A percentile compares a stretch with the other conserved stretches of the same genome.
phyloP scores from a whole-genome alignment of 2,888 invertebrate genomes.

The Drosophila tanythrix region DNA sequence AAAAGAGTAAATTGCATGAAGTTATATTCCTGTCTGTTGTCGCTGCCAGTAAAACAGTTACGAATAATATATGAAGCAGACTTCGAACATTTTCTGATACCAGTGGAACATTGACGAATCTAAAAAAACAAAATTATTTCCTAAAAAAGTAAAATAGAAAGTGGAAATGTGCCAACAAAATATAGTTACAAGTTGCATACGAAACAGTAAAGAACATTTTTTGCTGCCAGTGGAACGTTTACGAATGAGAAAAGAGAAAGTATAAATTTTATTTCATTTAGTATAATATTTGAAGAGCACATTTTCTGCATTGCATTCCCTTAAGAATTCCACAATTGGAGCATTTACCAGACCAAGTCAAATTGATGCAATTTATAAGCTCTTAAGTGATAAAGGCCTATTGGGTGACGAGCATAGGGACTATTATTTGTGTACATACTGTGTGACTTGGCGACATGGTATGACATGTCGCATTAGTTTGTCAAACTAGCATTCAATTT shows the following conservation, averaged over 20 bases:
- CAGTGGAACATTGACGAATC: background rate
- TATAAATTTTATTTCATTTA: too few species aligned
- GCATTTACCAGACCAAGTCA: background rate
- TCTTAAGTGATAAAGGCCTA: background rate
- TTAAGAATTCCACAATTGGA: background rate
- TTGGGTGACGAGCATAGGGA: background rate
- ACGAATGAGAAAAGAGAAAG: background rate
- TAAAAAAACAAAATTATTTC: background rate
- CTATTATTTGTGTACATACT: constrained; percentile 14
- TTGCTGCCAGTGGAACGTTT: background rate
- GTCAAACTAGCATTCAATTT: constrained; percentile 56
- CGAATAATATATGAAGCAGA: background rate
- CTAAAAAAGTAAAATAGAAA: background rate
- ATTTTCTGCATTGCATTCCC: background rate
- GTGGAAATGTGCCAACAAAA: too few species aligned
- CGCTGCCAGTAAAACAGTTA: background rate
- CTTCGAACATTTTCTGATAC: background rate
- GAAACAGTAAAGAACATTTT: background rate
- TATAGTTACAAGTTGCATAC: too few species aligned
- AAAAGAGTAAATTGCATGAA: background rate
- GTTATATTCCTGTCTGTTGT: background rate
- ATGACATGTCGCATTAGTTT: constrained; percentile 21
- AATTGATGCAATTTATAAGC: constrained; percentile 1
- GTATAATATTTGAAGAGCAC: background rate
- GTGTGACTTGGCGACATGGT: constrained; percentile 15